A percentile compares a stretch with the other conserved stretches of the same genome.
Conservation (phyloP, 1,140 invertebrate species). For the Cotesia vestalis region DNA sequence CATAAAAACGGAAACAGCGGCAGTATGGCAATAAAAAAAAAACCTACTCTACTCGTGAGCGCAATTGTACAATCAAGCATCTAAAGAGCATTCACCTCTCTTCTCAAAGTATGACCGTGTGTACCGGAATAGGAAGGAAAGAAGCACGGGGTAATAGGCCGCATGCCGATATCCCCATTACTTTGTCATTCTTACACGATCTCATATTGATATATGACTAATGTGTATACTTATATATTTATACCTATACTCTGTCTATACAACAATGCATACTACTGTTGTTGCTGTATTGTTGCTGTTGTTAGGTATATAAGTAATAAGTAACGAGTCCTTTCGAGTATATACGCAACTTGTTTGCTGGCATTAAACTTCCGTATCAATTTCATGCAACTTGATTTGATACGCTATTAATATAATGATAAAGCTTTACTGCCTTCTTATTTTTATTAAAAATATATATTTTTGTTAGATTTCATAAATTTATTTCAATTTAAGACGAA, state of each 20-base stretch:
- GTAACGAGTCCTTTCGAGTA: too few relatives aligned
- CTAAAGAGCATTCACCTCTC: constrained; percentile 32
- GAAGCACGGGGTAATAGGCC: constrained; percentile 12
- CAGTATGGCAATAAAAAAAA: constrained; percentile 26
- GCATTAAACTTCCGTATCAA: too few relatives aligned
- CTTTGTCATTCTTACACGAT: constrained; percentile 25
- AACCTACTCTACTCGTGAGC: constrained; percentile 6
- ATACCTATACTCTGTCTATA: neutral
- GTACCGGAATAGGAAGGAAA: constrained; percentile 4
- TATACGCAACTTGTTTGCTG: too few relatives aligned
- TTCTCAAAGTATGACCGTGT: neutral
- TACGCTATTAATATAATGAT: too few relatives aligned
- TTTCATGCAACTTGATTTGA: too few relatives aligned
- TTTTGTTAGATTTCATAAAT: too few relatives aligned
- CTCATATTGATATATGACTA: constrained; percentile 27
- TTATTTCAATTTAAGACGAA: too few relatives aligned
- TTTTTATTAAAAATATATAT: too few relatives aligned
- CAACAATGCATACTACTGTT: neutral
- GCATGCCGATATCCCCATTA: constrained; percentile 31
- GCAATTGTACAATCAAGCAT: constrained; percentile 27
- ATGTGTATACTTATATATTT: constrained; percentile 1
- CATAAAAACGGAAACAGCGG: constrained; percentile 22
- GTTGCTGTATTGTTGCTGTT: neutral
- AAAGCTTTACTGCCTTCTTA: too few relatives aligned
- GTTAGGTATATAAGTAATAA: neutral